phyloP scores from a whole-genome alignment of 2,888 invertebrate genomes.

The Eugnorisma glareosa region DNA sequence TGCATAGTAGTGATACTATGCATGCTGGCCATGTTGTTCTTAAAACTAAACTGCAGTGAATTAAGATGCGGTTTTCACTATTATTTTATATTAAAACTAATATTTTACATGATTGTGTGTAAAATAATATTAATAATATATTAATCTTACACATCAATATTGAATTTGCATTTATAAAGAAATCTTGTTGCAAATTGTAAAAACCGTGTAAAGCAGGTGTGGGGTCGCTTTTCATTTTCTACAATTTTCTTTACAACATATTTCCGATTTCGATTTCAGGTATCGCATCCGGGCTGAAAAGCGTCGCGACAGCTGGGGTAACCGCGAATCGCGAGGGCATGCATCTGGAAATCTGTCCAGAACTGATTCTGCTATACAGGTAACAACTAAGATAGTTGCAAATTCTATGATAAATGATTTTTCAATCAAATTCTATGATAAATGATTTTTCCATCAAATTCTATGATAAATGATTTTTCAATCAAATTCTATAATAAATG shows the following conservation, averaged over 20 bases:
- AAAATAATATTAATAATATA: too few relatives aligned
- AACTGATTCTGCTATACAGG: slow-evolving; percentile 88
- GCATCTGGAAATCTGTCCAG: slow-evolving; percentile 83
- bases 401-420: neutral
- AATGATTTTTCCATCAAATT: neutral
- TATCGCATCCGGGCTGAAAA: slow-evolving; percentile 93
- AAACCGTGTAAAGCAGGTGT: neutral
- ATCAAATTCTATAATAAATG: too few relatives aligned
- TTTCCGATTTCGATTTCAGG: slow-evolving; percentile 69
- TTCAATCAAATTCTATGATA: neutral
- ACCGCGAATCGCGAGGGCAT: slow-evolving; percentile 86
- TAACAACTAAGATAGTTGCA: slow-evolving; percentile 55
- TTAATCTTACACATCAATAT: too few relatives aligned
- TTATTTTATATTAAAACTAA: too few relatives aligned
- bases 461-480: neutral
- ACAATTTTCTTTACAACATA: neutral
- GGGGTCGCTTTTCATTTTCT: neutral
- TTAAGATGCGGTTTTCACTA: neutral
- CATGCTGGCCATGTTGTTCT: too few relatives aligned
- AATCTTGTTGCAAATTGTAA: neutral
- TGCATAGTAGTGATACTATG: too few relatives aligned
- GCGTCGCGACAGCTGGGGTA: slow-evolving; percentile 93
- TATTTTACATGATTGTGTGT: too few relatives aligned
- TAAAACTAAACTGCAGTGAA: neutral
- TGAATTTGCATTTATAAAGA: neutral